A percentile compares a stretch with the other conserved stretches of the same genome.
Conservation (phyloP, 2,888 invertebrate species). For the Pasiphila rectangulata region DNA sequence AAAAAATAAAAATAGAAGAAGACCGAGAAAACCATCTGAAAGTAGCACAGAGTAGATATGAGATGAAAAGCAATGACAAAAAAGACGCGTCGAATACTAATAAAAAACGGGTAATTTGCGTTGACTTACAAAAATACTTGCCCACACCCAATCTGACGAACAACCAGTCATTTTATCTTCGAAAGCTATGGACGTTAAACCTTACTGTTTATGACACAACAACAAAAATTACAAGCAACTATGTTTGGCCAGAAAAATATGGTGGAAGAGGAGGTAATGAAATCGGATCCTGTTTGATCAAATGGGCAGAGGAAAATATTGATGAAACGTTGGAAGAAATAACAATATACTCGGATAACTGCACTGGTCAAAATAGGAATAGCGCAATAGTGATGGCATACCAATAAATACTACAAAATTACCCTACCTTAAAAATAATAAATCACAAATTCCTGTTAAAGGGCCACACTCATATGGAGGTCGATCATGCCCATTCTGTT, state of each 20-base stretch:
- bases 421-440: not conserved
- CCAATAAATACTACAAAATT: not conserved
- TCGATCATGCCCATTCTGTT: not conserved
- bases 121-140: not conserved
- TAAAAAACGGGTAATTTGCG: not conserved
- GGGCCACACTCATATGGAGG: not conserved
- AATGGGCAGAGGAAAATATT: not conserved
- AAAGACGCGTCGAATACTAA: not conserved
- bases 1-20: no score
- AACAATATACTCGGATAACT: not conserved
- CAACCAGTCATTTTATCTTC: not conserved
- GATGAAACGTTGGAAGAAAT: not conserved
- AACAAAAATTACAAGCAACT: not conserved
- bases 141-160: not conserved
- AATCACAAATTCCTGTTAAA: not conserved
- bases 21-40: not conserved
- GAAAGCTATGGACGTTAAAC: not conserved
- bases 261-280: not conserved
- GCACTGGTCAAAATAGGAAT: not conserved
- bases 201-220: not conserved
- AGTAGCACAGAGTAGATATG: not conserved
- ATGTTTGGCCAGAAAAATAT: no score
- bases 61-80: not conserved
- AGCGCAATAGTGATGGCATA: not conserved
- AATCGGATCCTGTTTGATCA: not conserved